Conservation (phyloP, 1,140 invertebrate genomes). For the Zaprionus ghesquierei region DNA sequence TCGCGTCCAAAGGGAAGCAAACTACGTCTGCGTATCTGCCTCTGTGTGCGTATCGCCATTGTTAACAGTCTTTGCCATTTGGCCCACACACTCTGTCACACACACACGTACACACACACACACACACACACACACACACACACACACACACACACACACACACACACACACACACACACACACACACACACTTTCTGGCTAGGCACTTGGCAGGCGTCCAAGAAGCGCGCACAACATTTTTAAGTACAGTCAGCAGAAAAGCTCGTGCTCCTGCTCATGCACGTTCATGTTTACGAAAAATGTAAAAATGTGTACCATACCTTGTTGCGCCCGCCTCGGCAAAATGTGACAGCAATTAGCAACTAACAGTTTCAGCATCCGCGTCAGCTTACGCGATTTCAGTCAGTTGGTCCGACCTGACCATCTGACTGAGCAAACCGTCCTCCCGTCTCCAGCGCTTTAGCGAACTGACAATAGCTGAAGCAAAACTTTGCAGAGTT, state of each 20-base stretch:
- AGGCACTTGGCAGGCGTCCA: slow-evolving; percentile 62
- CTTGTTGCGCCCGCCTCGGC: not conserved
- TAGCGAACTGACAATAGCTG: too few relatives aligned
- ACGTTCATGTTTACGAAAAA: slow-evolving; percentile 1
- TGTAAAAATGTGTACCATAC: slow-evolving; percentile 36
- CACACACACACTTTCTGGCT: slow-evolving; percentile 5
- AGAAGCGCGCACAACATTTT: slow-evolving; percentile 62
- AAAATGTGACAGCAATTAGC: slow-evolving; percentile 54
- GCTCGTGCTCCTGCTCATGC: slow-evolving; percentile 7
- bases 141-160: slow-evolving; percentile 22
- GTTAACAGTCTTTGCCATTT: slow-evolving; percentile 67
- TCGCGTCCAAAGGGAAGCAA: slow-evolving; percentile 71
- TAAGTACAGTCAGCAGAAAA: slow-evolving; percentile 77
- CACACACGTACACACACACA: slow-evolving; percentile 8
- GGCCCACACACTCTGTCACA: slow-evolving; percentile 44
- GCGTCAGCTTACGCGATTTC: slow-evolving; percentile 17
- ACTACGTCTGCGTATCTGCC: slow-evolving; percentile 31
- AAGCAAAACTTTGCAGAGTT: not conserved
- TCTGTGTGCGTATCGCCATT: slow-evolving; percentile 50
- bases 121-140: slow-evolving; percentile 17
- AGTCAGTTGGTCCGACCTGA: not conserved
- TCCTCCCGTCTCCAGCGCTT: too few relatives aligned
- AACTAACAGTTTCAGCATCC: not conserved
- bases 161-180: slow-evolving; percentile 45
- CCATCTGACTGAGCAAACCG: too few relatives aligned